Percentiles rank a stretch among this genome's conserved stretches.
Evolutionary conservation across 2,888 invertebrate species (phyloP).

Genomic region (Campoplex capitator): DNA sequence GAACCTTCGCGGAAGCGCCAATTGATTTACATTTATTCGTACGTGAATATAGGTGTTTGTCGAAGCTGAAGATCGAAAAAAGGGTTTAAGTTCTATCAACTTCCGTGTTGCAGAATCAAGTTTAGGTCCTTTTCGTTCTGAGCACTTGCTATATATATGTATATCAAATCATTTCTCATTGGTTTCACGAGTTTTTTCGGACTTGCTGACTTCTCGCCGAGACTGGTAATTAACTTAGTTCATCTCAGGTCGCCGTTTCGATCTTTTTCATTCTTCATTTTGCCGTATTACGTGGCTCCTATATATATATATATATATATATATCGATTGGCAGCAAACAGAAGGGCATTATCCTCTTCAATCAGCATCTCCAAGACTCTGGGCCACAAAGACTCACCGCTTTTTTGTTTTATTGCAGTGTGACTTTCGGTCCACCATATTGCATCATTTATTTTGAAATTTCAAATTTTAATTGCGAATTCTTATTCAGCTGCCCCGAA

Average conservation of each 20-base stretch:
- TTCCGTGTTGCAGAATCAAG: neutral
- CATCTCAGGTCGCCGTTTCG: constrained; percentile 30
- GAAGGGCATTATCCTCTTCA: constrained; percentile 2
- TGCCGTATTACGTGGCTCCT: neutral
- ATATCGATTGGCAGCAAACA: neutral
- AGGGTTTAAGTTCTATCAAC: neutral
- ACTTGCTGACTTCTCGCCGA: constrained; percentile 23
- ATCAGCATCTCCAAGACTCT: neutral
- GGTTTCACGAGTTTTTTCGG: constrained; percentile 37
- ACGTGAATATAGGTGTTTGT: constrained; percentile 9
- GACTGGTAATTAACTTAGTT: constrained; percentile 54
- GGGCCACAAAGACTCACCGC: neutral
- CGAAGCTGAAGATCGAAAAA: neutral
- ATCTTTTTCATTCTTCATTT: constrained; percentile 1
- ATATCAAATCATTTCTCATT: constrained; percentile 26
- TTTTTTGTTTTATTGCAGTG: neutral
- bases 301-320: neutral
- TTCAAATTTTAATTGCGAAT: too few relatives aligned
- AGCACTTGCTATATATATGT: neutral
- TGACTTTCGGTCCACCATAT: too few relatives aligned
- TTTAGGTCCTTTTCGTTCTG: neutral
- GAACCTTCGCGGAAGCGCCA: constrained; percentile 55
- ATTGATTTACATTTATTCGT: constrained; percentile 62
- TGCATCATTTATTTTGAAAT: too few relatives aligned
- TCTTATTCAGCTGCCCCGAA: too few relatives aligned